Evolutionary conservation across 2,797 vertebrate genomes (phyloP).

Genomic region (Rhodeus uyekii): DNA sequence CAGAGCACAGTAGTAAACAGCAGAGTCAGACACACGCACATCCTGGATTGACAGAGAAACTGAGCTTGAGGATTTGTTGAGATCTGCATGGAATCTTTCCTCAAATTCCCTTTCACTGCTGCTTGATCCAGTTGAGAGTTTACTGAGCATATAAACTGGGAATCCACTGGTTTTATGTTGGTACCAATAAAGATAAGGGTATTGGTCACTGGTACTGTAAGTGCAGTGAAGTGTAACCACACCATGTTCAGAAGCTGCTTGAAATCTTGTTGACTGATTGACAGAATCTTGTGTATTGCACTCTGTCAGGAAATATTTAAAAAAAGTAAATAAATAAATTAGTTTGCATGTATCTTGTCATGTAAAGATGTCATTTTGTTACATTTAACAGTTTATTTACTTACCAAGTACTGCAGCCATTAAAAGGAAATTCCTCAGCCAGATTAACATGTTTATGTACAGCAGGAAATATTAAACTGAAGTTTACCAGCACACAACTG

Average conservation of each 20-base stretch:
- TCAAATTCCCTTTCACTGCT: no score
- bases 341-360: no score
- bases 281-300: neutral
- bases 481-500: neutral
- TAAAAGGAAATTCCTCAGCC: neutral
- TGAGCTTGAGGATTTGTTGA: no score
- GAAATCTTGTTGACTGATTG: neutral
- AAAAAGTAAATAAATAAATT: no score
- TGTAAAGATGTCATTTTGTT: no score
- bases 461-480: neutral
- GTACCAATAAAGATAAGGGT: neutral
- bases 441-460: neutral
- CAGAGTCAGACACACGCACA: no score
- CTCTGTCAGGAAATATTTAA: neutral
- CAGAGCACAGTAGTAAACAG: no score
- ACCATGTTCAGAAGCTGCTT: neutral
- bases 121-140: no score
- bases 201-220: neutral
- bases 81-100: no score
- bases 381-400: neutral
- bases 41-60: no score
- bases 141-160: neutral
- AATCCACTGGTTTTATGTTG: neutral
- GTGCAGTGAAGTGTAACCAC: no score
- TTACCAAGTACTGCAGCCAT: neutral